Percentiles rank a stretch among this genome's conserved stretches.
These are phyloP conservation scores for Todus mexicanus DNA, from an alignment of 2,797 vertebrate genomes.

Conservation along the genomic window DNA sequence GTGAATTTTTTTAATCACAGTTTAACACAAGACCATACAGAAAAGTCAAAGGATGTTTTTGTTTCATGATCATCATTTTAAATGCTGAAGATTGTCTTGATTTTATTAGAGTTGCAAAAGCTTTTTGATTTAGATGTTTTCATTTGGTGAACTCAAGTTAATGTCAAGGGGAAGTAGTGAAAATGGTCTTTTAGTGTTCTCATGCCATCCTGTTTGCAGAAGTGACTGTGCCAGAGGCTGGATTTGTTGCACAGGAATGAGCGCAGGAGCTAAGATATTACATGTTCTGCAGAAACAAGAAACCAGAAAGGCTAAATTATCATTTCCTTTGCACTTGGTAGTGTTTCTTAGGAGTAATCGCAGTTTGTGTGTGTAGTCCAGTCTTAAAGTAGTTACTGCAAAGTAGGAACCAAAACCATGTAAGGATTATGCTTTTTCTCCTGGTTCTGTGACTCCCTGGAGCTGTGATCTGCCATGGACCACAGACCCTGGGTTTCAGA, in stretches of 20 bases:
- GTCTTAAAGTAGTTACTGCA: neutral
- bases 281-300: neutral
- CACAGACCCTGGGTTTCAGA: neutral
- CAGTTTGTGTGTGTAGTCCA: neutral
- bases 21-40: conserved; percentile 68
- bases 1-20: conserved; percentile 8
- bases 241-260: neutral
- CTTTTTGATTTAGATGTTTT: conserved; percentile 1
- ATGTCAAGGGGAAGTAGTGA: neutral
- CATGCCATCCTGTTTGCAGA: neutral
- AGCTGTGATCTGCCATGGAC: neutral
- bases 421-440: neutral
- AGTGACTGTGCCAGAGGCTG: neutral
- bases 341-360: neutral
- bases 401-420: neutral
- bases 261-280: neutral
- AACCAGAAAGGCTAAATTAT: neutral
- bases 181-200: neutral
- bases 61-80: conserved; percentile 69
- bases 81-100: conserved; percentile 75
- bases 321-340: neutral
- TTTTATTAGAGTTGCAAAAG: conserved; percentile 80
- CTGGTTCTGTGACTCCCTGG: neutral
- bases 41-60: conserved; percentile 69
- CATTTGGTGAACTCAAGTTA: neutral